phyloP scores from a whole-genome alignment of 2,888 invertebrate genomes.

The Lasius fuliginosus region DNA sequence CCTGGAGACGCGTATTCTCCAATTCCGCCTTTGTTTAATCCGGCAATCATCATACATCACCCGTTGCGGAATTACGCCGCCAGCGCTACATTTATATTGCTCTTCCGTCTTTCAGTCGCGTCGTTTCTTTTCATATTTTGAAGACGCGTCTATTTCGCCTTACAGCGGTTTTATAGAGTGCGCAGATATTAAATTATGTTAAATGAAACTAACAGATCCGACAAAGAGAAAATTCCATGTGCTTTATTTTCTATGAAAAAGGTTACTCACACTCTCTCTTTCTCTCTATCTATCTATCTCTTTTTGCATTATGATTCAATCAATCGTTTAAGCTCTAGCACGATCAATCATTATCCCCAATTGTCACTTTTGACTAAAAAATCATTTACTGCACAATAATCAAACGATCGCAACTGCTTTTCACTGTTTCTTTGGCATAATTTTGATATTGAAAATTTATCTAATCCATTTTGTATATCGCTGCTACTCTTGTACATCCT shows the following conservation, averaged over 20 bases:
- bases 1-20: background rate
- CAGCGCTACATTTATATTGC: constrained; percentile 48
- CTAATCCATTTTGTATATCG: background rate
- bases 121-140: constrained; percentile 50
- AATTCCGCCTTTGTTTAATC: constrained; percentile 49
- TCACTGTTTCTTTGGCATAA: background rate
- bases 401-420: background rate
- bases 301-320: background rate
- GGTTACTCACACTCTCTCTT: background rate
- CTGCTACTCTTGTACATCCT: background rate
- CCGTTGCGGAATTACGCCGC: constrained; percentile 40
- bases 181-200: constrained; percentile 51
- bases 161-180: constrained; percentile 17
- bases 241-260: background rate
- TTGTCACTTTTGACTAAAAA: background rate
- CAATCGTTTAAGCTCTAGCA: background rate
- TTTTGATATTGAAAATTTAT: constrained; percentile 18
- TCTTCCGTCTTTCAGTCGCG: constrained; percentile 53
- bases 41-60: constrained; percentile 54
- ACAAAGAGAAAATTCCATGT: constrained; percentile 8
- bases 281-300: background rate
- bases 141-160: constrained; percentile 33
- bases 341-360: background rate
- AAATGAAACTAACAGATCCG: constrained; percentile 36
- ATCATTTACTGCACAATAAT: background rate